A percentile compares a stretch with the other conserved stretches of the same genome.
Conservation (phyloP, 2,888 invertebrate genomes). For the Nycteola revayana region DNA sequence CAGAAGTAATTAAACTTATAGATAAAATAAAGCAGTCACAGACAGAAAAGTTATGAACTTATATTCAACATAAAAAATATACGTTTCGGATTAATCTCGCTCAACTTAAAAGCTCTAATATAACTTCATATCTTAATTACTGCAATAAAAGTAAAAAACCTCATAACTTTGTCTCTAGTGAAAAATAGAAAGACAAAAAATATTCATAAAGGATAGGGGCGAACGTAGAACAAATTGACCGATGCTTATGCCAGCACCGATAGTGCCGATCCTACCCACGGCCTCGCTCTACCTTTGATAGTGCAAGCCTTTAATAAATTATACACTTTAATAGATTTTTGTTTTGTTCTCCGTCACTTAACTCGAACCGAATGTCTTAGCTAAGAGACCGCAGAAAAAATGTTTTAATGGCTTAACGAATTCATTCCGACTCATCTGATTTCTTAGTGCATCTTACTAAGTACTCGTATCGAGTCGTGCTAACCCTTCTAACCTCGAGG, state of each 20-base stretch:
- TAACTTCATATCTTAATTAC: slow-evolving; percentile 75
- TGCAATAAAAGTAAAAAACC: slow-evolving; percentile 73
- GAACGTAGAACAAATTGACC: slow-evolving; percentile 63
- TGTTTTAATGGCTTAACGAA: slow-evolving; percentile 38
- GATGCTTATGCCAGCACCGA: slow-evolving; percentile 53
- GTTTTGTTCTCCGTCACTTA: slow-evolving; percentile 42
- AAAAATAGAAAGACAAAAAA: slow-evolving; percentile 67
- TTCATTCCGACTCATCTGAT: slow-evolving; percentile 28
- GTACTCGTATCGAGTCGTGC: slow-evolving; percentile 51
- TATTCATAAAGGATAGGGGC: slow-evolving; percentile 60
- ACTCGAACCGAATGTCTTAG: slow-evolving; percentile 34
- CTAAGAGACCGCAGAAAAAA: slow-evolving; percentile 42
- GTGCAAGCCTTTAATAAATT: slow-evolving; percentile 60
- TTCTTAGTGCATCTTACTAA: slow-evolving; percentile 37
- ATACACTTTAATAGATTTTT: slow-evolving; percentile 58
- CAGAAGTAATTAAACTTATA: slow-evolving; percentile 19
- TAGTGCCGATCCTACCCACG: slow-evolving; percentile 48
- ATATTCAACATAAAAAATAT: slow-evolving; percentile 39
- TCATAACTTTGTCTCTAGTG: slow-evolving; percentile 65
- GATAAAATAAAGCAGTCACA: slow-evolving; percentile 20
- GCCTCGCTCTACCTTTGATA: slow-evolving; percentile 44
- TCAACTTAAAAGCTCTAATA: slow-evolving; percentile 68
- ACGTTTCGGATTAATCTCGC: slow-evolving; percentile 43
- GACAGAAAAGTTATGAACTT: slow-evolving; percentile 40
- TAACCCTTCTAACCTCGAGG: slow-evolving; percentile 50